Base-by-base conservation (phyloP, 2,888 invertebrate species). In the Anoncus sp. region DNA sequence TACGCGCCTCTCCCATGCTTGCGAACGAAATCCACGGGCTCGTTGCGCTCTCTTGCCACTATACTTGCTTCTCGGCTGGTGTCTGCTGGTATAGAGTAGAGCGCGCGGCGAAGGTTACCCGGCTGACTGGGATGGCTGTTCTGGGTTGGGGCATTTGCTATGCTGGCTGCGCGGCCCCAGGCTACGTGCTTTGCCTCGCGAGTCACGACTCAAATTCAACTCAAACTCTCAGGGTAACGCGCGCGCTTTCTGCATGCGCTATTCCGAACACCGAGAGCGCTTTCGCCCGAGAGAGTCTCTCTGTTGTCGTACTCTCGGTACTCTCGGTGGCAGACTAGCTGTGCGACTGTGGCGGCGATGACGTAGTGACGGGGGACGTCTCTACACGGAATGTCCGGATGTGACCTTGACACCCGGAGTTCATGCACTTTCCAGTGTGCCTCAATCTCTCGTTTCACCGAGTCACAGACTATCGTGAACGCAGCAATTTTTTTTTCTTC, bases 161-260 rank as follows among this genome's bases (percentile, higher is more conserved):
- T 90, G 91, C 91, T 89, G 88, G 86, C 85, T 89, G 90, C 91
- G 89, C 89, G 85, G 85, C 82, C 81, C 85, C 55, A 82, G 86
- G 84, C 85, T 89, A 90, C 90, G 90, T 90, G 91, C 89, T 84
- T 84, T 87, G 91, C 90, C 90, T 90, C 85, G 82, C 87, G 88
- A 90, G 88, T 86, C 85, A 81, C 82, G 87, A 88, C 88, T 88
- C 89, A 89, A 89, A 90, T 90, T 90, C 88, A 87, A 87, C 89
- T 88, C 87, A 84, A 88, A 87, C 90, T 88, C 88, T 83, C 82
- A n/a, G 69, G 76, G 63, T 62, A 57, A 22, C 71, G 75, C 75
- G 76, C 71, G 75, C 75, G 76, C 85, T 86, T 86, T 86, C 87
- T 85, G 86, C 86, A 85, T 88, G 87, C 84, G 86, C 84, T 83